A percentile compares a stretch with the other conserved stretches of the same genome.
Conservation (phyloP, 2,797 vertebrate genomes). For the Galaxias olidus region DNA sequence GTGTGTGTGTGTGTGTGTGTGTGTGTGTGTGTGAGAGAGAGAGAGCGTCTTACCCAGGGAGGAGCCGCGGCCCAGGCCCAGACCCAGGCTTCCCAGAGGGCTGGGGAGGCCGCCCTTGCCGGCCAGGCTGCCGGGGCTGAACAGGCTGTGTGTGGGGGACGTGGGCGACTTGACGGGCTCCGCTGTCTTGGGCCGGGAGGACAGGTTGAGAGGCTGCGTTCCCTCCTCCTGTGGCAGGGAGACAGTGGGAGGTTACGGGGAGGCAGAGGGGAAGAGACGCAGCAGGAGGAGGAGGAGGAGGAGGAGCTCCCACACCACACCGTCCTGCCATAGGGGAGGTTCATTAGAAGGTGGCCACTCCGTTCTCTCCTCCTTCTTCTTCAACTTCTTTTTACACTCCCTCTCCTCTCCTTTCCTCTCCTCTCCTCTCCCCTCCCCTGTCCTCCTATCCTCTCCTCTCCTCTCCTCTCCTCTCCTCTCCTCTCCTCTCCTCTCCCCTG, state of each 20-base stretch:
- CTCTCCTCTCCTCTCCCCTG: too few relatives aligned
- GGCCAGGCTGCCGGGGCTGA: conserved; percentile 80
- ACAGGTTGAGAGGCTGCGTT: conserved; percentile 88
- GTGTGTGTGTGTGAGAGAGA: background rate
- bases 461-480: conserved; percentile 23
- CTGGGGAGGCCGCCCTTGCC: conserved; percentile 84
- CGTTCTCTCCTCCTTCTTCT: conserved; percentile 1
- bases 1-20: background rate
- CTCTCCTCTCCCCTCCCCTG: conserved; percentile 3
- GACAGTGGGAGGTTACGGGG: conserved; percentile 73
- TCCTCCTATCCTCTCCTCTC: conserved; percentile 12
- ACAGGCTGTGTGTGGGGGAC: conserved; percentile 86
- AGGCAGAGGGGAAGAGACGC: conserved; percentile 64
- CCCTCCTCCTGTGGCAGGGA: conserved; percentile 79
- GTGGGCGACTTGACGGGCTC: conserved; percentile 84
- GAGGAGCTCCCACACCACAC: conserved; percentile 80
- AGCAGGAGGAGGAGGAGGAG: too few relatives aligned
- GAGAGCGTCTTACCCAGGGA: conserved; percentile 79
- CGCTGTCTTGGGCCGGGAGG: conserved; percentile 85
- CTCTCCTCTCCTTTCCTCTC: background rate
- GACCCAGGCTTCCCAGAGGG: conserved; percentile 74
- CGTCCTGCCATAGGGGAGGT: conserved; percentile 63
- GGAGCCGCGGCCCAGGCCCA: conserved; percentile 80
- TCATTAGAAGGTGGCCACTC: conserved; percentile 75
- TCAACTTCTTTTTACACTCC: conserved; percentile 39